Base-by-base conservation (phyloP, 2,113 vertebrate genomes). In the Campylorhamphus procurvoides region DNA sequence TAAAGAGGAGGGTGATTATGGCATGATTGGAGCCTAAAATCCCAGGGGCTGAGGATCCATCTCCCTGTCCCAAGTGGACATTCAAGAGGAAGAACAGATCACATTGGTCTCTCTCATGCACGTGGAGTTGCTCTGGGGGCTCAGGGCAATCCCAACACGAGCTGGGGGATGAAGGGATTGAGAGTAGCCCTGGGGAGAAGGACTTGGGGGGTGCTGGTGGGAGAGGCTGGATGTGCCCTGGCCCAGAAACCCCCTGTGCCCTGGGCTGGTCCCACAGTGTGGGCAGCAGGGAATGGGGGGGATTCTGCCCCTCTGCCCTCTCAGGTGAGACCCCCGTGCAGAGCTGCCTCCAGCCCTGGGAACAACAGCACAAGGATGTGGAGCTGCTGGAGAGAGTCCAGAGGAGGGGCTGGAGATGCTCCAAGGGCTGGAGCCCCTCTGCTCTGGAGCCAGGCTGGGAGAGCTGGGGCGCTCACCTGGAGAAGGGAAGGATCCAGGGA, bases 71-170 rank as follows among this genome's bases (percentile, higher is more conserved):
- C 16, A 55, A 22, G 13, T 1, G 2, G 37, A n/a, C 39, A 35
- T 27, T n/a, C 18, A 25, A 77, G 58, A 71, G 52, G 37, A 35
- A 62, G 62, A 72, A 68, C 1, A 46, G 42, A 15, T 33, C 37
- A 33, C 50, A 9, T 13, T 23, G 53, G 24, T 69, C 4, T 69
- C 14, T 49, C 25, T 18, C 20, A 5, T 8, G 22, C 8, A 7
- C 2, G 2, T 10, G 16, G 62, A 22, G 17, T 27, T 31, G 42
- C 14, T 11, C 14, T 0, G 1, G 55, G 39, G 27, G 6, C 39
- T 62, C 44, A 47, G 22, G 39, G 31, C 63, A 33, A 22, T 52
- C 53, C 33, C 5, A 14, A 13, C 23, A 18, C 44, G 37, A 44
- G 17, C 14, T 44, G 53, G 9, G 13, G 20, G 14, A 59, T 47